Conservation (phyloP, 1,140 invertebrate species). For the Brachionus manjavacas region DNA sequence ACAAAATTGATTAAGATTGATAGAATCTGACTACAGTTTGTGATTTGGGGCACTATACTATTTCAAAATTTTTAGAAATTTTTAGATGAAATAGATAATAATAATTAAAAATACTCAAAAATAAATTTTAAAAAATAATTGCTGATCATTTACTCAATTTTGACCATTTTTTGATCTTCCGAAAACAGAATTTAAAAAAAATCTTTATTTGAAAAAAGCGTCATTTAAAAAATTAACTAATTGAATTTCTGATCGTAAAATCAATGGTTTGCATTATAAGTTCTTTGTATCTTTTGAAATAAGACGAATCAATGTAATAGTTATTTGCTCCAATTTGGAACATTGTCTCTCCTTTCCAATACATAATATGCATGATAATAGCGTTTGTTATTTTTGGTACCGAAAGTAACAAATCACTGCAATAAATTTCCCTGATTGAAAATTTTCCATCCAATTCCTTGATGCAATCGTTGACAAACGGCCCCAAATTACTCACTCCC, state of each 20-base stretch:
- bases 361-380: slow-evolving; percentile 10
- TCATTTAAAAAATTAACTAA: too few relatives aligned
- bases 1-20: too few relatives aligned
- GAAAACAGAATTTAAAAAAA: too few relatives aligned
- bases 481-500: not conserved
- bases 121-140: too few relatives aligned
- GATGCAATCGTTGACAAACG: not conserved
- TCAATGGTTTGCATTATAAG: not conserved
- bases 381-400: not conserved
- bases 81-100: too few relatives aligned
- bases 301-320: not conserved
- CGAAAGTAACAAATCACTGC: not conserved
- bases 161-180: too few relatives aligned
- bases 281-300: not conserved
- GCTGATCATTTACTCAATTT: too few relatives aligned
- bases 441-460: not conserved
- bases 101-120: too few relatives aligned
- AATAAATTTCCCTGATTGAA: slow-evolving; percentile 16
- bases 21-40: too few relatives aligned
- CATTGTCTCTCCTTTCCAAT: slow-evolving; percentile 28
- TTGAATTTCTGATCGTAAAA: not conserved
- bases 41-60: too few relatives aligned
- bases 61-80: too few relatives aligned
- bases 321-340: slow-evolving; percentile 29
- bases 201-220: too few relatives aligned